phyloP scores from a whole-genome alignment of 2,797 vertebrate genomes.

The Bryconaethiops microstoma region DNA sequence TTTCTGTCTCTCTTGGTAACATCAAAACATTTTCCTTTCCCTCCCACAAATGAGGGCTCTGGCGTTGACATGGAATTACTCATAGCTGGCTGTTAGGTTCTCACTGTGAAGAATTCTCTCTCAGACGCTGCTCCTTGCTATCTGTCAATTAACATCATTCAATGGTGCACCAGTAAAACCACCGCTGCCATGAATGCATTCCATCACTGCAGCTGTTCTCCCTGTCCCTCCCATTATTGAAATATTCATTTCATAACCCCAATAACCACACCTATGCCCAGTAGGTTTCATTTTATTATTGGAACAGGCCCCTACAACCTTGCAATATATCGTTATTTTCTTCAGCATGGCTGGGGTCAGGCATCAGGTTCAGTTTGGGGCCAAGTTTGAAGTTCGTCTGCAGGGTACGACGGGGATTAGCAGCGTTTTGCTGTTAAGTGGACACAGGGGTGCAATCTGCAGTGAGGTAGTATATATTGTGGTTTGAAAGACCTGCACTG shows the following conservation, averaged over 20 bases:
- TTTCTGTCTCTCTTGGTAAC: conserved; percentile 59
- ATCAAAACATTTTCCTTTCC: conserved; percentile 63
- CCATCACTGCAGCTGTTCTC: conserved; percentile 48
- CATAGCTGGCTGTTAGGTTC: conserved; percentile 47
- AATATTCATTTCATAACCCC: conserved; percentile 35
- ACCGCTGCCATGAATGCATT: conserved; percentile 33
- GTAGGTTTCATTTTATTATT: conserved; percentile 19
- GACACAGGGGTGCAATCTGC: conserved; percentile 53
- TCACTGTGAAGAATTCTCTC: conserved; percentile 40
- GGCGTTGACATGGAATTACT: conserved; percentile 57
- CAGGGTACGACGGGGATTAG: conserved; percentile 27
- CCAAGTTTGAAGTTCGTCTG: conserved; percentile 48
- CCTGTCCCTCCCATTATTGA: conserved; percentile 22
- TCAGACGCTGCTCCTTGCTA: conserved; percentile 41
- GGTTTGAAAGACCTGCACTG: conserved; percentile 31
- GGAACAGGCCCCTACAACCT: conserved; percentile 12
- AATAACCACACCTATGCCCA: conserved; percentile 22
- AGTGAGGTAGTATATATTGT: conserved; percentile 37
- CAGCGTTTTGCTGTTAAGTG: conserved; percentile 45
- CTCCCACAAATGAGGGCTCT: conserved; percentile 48
- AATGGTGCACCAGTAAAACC: conserved; percentile 14
- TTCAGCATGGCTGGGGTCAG: conserved; percentile 15
- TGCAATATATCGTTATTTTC: conserved; percentile 1
- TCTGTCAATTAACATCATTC: conserved; percentile 49
- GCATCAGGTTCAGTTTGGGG: conserved; percentile 42